Percentiles rank a stretch among this genome's conserved stretches.
Conservation (phyloP, 2,888 invertebrate species). For the Lithodes maja region DNA sequence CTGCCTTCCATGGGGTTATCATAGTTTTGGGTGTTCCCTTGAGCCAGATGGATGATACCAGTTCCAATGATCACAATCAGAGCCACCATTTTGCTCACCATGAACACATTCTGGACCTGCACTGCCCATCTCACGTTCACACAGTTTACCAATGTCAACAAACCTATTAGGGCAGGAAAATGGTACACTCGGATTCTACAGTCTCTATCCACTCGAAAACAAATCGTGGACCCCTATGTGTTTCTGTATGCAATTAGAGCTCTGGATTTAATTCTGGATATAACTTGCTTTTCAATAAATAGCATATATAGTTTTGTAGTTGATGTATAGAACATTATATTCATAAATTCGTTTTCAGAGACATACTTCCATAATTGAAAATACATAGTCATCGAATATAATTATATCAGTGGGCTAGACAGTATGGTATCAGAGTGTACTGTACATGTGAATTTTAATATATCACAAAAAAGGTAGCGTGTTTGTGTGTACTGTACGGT, state of each 20-base stretch:
- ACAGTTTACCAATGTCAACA: slow-evolving; percentile 93
- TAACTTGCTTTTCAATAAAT: no score
- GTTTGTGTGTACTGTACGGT: no score
- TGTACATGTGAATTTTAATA: no score
- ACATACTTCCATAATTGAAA: no score
- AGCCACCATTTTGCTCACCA: slow-evolving; percentile 92
- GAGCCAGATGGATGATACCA: slow-evolving; percentile 84
- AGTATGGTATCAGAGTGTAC: no score
- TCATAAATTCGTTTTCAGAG: no score
- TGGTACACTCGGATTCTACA: not conserved
- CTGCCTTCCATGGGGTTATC: slow-evolving; percentile 84
- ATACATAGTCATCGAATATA: no score
- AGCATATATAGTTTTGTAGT: no score
- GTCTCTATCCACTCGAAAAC: not conserved
- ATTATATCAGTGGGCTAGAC: no score
- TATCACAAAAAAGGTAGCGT: no score
- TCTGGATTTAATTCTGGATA: no score
- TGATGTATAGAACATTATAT: no score
- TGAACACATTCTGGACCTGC: slow-evolving; percentile 93
- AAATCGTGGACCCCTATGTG: not conserved
- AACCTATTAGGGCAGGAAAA: slow-evolving; percentile 77
- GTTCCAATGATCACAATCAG: slow-evolving; percentile 88
- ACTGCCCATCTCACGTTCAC: slow-evolving; percentile 97
- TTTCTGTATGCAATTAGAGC: not conserved
- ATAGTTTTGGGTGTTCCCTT: slow-evolving; percentile 84